Percentiles rank a stretch among this genome's conserved stretches.
Conservation (phyloP, 2,888 invertebrate species). For the Acanthacorydalis orientalis region DNA sequence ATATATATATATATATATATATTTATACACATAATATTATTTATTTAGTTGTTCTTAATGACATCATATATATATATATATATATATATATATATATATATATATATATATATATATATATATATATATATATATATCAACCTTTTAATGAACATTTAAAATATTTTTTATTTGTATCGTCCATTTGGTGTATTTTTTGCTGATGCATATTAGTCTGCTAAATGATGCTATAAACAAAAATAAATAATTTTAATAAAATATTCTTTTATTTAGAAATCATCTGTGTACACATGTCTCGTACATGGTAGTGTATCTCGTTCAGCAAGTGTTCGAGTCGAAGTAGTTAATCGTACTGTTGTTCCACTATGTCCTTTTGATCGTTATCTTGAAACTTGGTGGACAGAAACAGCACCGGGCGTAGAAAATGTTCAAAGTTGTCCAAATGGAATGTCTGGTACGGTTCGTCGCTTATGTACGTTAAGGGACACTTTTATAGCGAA, state of each 20-base stretch:
- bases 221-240: not conserved
- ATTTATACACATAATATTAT: too few species aligned
- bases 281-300: constrained; percentile 61
- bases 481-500: constrained; percentile 44
- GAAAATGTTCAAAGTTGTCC: constrained; percentile 48
- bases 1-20: too few species aligned
- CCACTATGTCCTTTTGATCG: constrained; percentile 38
- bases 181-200: not conserved
- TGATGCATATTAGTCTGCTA: not conserved
- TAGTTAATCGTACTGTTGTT: constrained; percentile 40
- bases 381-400: constrained; percentile 43
- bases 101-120: too few species aligned
- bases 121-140: too few species aligned
- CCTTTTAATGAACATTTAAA: too few species aligned
- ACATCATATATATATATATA: too few species aligned
- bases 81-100: too few species aligned
- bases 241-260: not conserved
- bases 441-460: constrained; percentile 30
- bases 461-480: constrained; percentile 38
- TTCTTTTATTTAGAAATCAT: constrained; percentile 43
- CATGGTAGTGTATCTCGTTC: constrained; percentile 30
- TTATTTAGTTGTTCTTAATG: too few species aligned
- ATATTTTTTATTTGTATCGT: too few species aligned
- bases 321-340: constrained; percentile 44
- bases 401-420: constrained; percentile 55